These are phyloP conservation scores for Drosophila neutralis DNA, from an alignment of 2,888 invertebrate species.

Conservation along the genomic window DNA sequence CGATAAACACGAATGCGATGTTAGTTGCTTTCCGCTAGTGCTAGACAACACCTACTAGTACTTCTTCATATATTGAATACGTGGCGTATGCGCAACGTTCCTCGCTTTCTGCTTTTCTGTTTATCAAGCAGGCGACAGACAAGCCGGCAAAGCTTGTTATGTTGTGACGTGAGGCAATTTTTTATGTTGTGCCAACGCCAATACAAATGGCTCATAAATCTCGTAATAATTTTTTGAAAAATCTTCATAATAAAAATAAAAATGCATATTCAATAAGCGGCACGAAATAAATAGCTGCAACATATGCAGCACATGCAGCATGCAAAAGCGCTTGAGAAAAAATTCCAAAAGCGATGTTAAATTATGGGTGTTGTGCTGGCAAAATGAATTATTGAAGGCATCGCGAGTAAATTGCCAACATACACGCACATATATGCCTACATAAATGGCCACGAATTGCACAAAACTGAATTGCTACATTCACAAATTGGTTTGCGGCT, in stretches of 20 bases:
- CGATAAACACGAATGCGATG: constrained; percentile 64
- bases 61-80: constrained; percentile 14
- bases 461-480: constrained; percentile 16
- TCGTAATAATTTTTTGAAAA: constrained; percentile 31
- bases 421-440: background rate
- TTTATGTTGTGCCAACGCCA: constrained; percentile 44
- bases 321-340: constrained; percentile 3
- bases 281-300: constrained; percentile 24
- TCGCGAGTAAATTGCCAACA: constrained; percentile 1
- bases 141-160: constrained; percentile 49
- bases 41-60: constrained; percentile 4
- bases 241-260: constrained; percentile 23
- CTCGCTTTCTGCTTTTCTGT: constrained; percentile 20
- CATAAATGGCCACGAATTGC: constrained; percentile 15
- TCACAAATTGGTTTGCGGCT: constrained; percentile 38
- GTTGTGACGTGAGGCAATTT: constrained; percentile 53
- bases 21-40: constrained; percentile 44
- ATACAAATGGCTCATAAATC: constrained; percentile 58
- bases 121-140: constrained; percentile 46
- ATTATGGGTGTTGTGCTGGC: constrained; percentile 10
- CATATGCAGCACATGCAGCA: constrained; percentile 13
- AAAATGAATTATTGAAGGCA: background rate
- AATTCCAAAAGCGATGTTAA: constrained; percentile 1
- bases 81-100: constrained; percentile 45
- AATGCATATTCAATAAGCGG: constrained; percentile 43